A percentile compares a stretch with the other conserved stretches of the same genome.
phyloP scores from a whole-genome alignment of 2,113 vertebrate species.

The Heterotilapia buettikoferi region DNA sequence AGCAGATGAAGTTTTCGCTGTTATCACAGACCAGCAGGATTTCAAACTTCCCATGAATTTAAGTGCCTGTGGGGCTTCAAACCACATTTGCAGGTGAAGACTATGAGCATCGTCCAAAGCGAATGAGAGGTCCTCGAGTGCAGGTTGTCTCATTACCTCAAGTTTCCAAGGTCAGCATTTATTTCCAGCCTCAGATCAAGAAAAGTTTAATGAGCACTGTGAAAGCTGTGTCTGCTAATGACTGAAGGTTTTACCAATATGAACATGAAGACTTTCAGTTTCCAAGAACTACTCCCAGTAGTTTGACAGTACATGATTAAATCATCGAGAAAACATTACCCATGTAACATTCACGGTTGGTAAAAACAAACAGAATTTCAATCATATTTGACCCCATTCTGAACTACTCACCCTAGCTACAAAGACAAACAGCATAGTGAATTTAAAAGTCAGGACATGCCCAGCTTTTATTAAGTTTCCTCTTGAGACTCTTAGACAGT shows the following conservation, averaged over 20 bases:
- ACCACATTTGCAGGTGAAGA: neutral
- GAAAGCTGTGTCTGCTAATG: neutral
- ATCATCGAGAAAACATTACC: accelerated
- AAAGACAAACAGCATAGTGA: neutral
- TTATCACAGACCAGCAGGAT: neutral
- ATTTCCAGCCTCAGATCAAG: neutral
- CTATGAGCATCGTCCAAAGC: neutral
- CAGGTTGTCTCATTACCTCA: neutral
- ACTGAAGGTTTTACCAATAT: neutral
- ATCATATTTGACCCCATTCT: neutral
- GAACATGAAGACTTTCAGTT: neutral
- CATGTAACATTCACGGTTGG: neutral
- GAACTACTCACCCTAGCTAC: neutral
- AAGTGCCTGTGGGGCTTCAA: neutral
- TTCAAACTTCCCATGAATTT: neutral
- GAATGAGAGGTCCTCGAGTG: neutral
- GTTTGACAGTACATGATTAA: neutral
- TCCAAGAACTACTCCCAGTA: neutral
- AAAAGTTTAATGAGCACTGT: neutral
- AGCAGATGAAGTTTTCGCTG: neutral
- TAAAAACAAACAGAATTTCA: neutral
- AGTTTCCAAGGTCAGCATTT: neutral
- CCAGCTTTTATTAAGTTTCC: conserved; percentile 3
- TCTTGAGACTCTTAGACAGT: neutral
- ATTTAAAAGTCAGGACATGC: neutral